These are phyloP conservation scores for Leptopilina clavipes DNA, from an alignment of 1,140 invertebrate genomes.

Conservation along the genomic window DNA sequence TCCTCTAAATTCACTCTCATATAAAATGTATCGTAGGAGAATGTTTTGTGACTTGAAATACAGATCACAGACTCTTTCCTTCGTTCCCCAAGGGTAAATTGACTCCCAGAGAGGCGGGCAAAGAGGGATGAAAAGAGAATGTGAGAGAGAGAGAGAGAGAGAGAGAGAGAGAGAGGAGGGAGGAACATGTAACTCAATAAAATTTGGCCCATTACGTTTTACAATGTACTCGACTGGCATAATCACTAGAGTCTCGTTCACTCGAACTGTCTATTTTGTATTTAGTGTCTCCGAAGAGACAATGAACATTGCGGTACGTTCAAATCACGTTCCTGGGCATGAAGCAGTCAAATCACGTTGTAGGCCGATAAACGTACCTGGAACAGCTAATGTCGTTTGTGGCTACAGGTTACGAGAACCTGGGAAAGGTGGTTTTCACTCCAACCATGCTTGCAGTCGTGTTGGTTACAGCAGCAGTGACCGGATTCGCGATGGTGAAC, in stretches of 20 bases:
- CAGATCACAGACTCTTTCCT: slow-evolving; percentile 21
- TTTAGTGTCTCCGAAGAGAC: slow-evolving; percentile 30
- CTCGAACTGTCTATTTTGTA: slow-evolving; percentile 34
- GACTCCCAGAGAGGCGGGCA: neutral
- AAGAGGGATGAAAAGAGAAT: no score
- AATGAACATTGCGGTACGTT: slow-evolving; percentile 33
- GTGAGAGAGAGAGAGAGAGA: no score
- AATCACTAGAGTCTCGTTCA: slow-evolving; percentile 31
- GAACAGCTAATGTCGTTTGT: slow-evolving; percentile 33
- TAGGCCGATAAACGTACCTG: slow-evolving; percentile 33
- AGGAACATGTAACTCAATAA: slow-evolving; percentile 26
- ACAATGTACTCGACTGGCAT: slow-evolving; percentile 32
- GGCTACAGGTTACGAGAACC: slow-evolving; percentile 30
- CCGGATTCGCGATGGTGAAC: neutral
- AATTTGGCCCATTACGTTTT: slow-evolving; percentile 35
- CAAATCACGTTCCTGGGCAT: slow-evolving; percentile 28
- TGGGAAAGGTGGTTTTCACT: slow-evolving; percentile 17
- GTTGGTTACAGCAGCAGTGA: neutral
- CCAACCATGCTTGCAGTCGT: neutral
- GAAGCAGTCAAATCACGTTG: slow-evolving; percentile 34
- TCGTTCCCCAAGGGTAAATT: slow-evolving; percentile 16
- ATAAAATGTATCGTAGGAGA: neutral
- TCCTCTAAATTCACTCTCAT: no score
- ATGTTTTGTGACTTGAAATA: slow-evolving; percentile 1
- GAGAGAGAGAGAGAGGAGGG: neutral